Evolutionary conservation across 2,888 invertebrate species (phyloP), one percentile per base, ranked within the genome.

Genomic region (Galeopsomyia nigrocyanea): DNA sequence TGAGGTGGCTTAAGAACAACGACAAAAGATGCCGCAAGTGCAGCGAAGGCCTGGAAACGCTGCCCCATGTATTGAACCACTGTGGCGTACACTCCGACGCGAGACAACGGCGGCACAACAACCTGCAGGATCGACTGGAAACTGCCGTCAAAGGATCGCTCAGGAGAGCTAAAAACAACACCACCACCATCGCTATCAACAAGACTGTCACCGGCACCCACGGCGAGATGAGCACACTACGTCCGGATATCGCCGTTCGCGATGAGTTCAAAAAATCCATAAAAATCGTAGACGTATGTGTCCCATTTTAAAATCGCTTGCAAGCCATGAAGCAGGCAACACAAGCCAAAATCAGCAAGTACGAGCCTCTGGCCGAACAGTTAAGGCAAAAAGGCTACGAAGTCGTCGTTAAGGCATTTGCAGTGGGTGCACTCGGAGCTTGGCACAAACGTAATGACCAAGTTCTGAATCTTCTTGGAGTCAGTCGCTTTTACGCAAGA

Each of bases 41-140:
- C 71, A 79, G 80, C 0, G 65, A 73, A 5, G 51, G 13, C 0
- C 64, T 72, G 6, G 83, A 86, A 67, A 81, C 83, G 5, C 75
- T 86, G 17, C 82, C 84, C 0, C 83, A 86, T 49, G 84, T 87
- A 19, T 62, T 85, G 13, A 79, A 79, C 64, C 83, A 85, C 77
- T 86, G 86, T 68, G 75, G 74, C 2, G 31, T 60, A 1, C 80
- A 84, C 68, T 79, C 81, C 0, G 78, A 75, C 0, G 82, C 82
- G 0, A 77, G 79, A 70, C 81, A 80, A 66, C 66, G 69, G 80
- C 68, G 78, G 73, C 19, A 75, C 69, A 73, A 83, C 67, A 76
- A 71, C 6, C 64, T 82, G 0, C 74, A 77, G n/a, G 68, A 75
- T 0, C 62, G 81, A 0, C 63, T 82, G 0, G 76, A 75, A 0